phyloP scores from a whole-genome alignment of 1,140 invertebrate species.

The Antheraea pernyi region DNA sequence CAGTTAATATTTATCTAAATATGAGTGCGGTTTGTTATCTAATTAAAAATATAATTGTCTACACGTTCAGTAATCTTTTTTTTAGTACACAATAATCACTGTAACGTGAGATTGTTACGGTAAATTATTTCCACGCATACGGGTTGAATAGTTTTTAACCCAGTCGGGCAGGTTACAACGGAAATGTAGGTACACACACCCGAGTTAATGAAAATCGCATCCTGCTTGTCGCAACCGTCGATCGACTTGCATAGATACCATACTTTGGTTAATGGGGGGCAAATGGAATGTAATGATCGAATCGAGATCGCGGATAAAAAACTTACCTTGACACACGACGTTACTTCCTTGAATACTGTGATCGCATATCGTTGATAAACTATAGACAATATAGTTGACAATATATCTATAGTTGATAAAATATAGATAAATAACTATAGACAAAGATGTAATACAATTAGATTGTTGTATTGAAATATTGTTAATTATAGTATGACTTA shows the following conservation, averaged over 20 bases:
- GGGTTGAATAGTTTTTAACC: slow-evolving; percentile 41
- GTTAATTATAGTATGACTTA: no score
- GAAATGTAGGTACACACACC: slow-evolving; percentile 52
- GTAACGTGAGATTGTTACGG: slow-evolving; percentile 13
- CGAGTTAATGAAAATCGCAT: slow-evolving; percentile 61
- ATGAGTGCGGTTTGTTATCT: not conserved
- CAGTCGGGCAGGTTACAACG: slow-evolving; percentile 60
- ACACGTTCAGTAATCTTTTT: not conserved
- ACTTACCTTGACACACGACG: no score
- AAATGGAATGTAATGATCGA: not conserved
- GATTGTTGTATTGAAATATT: no score
- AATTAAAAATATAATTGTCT: not conserved
- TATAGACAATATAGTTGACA: no score
- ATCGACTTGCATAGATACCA: slow-evolving; percentile 33
- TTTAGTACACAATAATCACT: not conserved
- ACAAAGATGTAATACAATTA: no score
- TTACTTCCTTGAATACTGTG: no score
- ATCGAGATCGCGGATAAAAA: not conserved
- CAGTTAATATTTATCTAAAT: not conserved
- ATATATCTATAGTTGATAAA: no score
- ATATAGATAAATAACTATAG: no score
- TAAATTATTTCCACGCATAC: slow-evolving; percentile 23
- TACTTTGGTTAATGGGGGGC: slow-evolving; percentile 8
- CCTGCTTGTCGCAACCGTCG: slow-evolving; percentile 44
- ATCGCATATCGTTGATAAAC: no score